Conservation (phyloP, 1,140 invertebrate genomes). For the Dendrolimus kikuchii region DNA sequence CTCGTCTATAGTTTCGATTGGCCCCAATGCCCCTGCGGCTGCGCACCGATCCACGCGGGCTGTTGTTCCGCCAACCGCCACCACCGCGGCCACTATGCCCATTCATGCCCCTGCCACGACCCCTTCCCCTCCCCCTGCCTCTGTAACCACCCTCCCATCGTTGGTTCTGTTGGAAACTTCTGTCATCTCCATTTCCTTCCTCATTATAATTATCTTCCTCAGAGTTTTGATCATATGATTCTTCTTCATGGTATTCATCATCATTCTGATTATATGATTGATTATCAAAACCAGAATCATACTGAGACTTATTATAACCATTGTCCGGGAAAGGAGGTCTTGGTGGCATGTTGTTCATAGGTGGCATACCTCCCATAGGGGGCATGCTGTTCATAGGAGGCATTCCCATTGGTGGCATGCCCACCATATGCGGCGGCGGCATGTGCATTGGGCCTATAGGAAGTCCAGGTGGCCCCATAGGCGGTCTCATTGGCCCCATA, state of each 20-base stretch:
- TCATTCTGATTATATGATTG: constrained; percentile 36
- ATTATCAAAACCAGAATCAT: constrained; percentile 42
- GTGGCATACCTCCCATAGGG: constrained; percentile 15
- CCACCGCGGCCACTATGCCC: constrained; percentile 36
- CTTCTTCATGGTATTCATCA: constrained; percentile 36
- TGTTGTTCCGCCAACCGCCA: constrained; percentile 33
- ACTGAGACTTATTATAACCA: constrained; percentile 53
- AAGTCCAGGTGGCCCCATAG: constrained; percentile 33
- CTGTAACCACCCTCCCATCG: constrained; percentile 48
- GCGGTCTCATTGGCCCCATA: constrained; percentile 34
- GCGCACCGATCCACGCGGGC: constrained; percentile 38
- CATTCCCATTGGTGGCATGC: constrained; percentile 31
- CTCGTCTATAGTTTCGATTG: constrained; percentile 52
- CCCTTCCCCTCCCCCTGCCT: constrained; percentile 33
- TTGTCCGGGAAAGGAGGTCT: constrained; percentile 43
- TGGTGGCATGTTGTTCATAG: constrained; percentile 30
- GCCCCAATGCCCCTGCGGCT: constrained; percentile 33
- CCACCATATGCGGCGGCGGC: constrained; percentile 31
- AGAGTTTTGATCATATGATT: constrained; percentile 49
- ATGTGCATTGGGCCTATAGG: constrained; percentile 23
- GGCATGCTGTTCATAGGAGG: too few relatives aligned
- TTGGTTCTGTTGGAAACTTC: constrained; percentile 31
- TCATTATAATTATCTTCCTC: constrained; percentile 44
- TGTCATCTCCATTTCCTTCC: constrained; percentile 38
- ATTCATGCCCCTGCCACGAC: constrained; percentile 44